Base-by-base conservation (phyloP, 30 jellyfish, hydroid and myxozoan species). In the Aurelia sp. region DNA sequence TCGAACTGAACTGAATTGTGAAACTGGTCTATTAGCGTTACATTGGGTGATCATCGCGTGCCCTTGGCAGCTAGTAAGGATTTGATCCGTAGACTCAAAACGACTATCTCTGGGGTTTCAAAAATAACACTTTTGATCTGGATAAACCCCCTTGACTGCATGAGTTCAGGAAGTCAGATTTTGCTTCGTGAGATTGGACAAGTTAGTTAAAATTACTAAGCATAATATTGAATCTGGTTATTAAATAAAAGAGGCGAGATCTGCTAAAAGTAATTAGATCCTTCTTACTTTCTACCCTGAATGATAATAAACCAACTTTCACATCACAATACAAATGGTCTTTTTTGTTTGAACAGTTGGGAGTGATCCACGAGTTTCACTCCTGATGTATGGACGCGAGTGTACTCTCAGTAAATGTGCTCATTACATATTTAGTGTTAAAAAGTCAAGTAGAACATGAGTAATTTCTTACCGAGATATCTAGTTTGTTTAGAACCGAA, bases 271-370 rank as follows among this genome's bases (percentile, higher is more conserved):
- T 44, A 41, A 40, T 57, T 61, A 31, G 11, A 18, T 23, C 51
- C 40, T 35, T 11, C 66, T 21, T 58, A 59, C 63, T 11, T 18
- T 62, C 65, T 59, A 48, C 40, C 15, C 64, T 27, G 63, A 76
- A 11, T 10, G 64, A 11, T 20, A 18, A 61, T 63, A 44, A 50
- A 76, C 62, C 13, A 78, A 31, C 30, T 18, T 51, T 76, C 37
- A 35, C 0, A 30, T 22, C 62, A 31, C 40, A 62, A 59, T 23
- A 35, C 53, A 35, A 58, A 37, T 57, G 41, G 47, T 18, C 8
- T 40, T 30, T 16, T 48, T 62, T 76, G 47, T 76, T 76, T 76
- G 69, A 76, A 23, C 86, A 76, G 86, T 48, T 76, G 86, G 18
- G 66, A 76, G 69, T 58, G 15, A 74, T 53, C 69, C 85, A 71